Conservation (phyloP, 2,797 vertebrate species). For the Pangasius macronema region DNA sequence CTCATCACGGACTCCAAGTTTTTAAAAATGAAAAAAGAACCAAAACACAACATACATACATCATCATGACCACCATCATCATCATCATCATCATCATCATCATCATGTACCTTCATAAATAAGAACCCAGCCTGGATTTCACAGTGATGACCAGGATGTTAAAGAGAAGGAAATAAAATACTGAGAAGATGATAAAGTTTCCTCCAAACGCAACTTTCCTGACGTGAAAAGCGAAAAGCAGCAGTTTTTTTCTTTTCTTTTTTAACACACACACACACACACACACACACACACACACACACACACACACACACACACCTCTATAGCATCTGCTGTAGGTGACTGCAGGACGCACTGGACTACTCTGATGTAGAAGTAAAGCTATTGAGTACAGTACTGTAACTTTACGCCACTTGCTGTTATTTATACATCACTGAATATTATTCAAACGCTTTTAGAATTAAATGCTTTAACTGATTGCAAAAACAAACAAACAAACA, state of each 20-base stretch:
- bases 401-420: slow-evolving; percentile 67
- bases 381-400: slow-evolving; percentile 84
- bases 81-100: slow-evolving; percentile 22
- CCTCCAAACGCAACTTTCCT: slow-evolving; percentile 71
- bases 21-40: slow-evolving; percentile 60
- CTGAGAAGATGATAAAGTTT: slow-evolving; percentile 81
- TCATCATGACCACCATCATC: slow-evolving; percentile 61
- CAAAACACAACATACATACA: slow-evolving; percentile 71
- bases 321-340: slow-evolving; percentile 64
- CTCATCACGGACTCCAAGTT: slow-evolving; percentile 61
- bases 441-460: slow-evolving; percentile 7
- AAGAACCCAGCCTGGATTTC: slow-evolving; percentile 76
- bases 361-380: slow-evolving; percentile 71
- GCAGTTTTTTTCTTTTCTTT: slow-evolving; percentile 60
- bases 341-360: slow-evolving; percentile 65
- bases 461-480: slow-evolving; percentile 52
- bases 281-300: slow-evolving; percentile 65
- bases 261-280: slow-evolving; percentile 63
- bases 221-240: slow-evolving; percentile 74
- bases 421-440: slow-evolving; percentile 64
- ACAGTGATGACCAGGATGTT: slow-evolving; percentile 81
- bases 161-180: slow-evolving; percentile 71
- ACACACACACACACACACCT: slow-evolving; percentile 71
- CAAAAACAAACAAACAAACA: slow-evolving; percentile 50
- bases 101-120: slow-evolving; percentile 83